Evolutionary conservation across 2,113 vertebrate species (phyloP), one percentile per base, ranked within the genome.

Genomic region (Chrysemys picta): DNA sequence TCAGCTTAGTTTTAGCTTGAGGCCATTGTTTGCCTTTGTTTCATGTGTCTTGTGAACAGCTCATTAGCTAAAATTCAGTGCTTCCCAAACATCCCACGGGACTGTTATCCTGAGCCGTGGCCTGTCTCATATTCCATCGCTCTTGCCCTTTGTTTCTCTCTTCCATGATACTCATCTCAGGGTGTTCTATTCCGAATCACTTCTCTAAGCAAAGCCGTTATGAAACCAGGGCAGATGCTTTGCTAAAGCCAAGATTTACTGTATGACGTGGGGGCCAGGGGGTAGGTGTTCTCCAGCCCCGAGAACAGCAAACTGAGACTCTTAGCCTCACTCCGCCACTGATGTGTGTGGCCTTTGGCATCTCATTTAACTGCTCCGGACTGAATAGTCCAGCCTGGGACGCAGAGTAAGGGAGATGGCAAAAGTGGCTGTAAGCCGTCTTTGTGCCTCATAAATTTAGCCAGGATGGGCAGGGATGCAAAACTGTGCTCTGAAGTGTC

Each of bases 181-280:
- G 52, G 45, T 47, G 88, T 81, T 81, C 2, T 65, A 62, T 62
- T 12, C 52, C 87, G 3, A 31, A 17, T 31, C 25, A 6, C 1
- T 11, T 76, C 72, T 24, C 14, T 50, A 49, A 27, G 59, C 45
- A 49, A 0, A n/a, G 62, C 53, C 42, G 72, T 45, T 29, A 4
- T 50, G 78, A 53, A 84, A 72, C 1, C 0, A 5, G 49, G 31
- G 21, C 62, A 12, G 5, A 11, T 21, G 4, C 75, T 65, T 93
- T 72, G 4, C 7, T 57, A 65, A 2, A 0, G 0, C 31, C 75
- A 83, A 57, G 35, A 47, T 7, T 4, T 0, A 0, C 11, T 88
- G 22, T 19, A n/a, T 35, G 4, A 4, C 29, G 10, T 27, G 17
- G 35, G 13, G 22, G 56, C 56, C 56, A 38, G 1, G 6, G 29